These are phyloP conservation scores for Probosciger aterrimus DNA, from an alignment of 2,113 vertebrate genomes.

Conservation along the genomic window DNA sequence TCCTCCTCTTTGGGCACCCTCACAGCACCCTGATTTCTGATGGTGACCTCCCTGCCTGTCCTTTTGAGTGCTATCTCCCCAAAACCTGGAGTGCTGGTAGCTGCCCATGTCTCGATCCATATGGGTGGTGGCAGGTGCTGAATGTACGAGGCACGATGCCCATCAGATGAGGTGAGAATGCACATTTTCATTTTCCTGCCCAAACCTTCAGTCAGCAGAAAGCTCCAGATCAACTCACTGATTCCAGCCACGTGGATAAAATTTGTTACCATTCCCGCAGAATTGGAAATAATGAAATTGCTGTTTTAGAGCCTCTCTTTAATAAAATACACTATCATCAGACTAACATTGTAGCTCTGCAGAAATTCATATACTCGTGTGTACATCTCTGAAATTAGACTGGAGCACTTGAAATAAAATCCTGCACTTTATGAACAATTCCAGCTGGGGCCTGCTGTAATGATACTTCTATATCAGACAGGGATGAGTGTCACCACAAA, in stretches of 20 bases:
- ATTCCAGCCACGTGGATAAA: background rate
- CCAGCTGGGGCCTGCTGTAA: background rate
- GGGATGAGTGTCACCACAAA: background rate
- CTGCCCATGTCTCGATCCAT: rapidly evolving
- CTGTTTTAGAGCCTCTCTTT: background rate
- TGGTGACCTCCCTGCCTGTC: background rate
- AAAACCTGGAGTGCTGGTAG: background rate
- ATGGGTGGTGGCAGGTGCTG: background rate
- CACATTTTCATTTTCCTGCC: background rate
- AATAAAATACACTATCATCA: background rate
- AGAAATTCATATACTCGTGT: background rate
- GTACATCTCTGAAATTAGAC: slow-evolving; percentile 35
- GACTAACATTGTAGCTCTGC: background rate
- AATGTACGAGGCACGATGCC: rapidly evolving
- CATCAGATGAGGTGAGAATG: background rate
- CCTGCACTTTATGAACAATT: background rate
- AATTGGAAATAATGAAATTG: slow-evolving; percentile 1
- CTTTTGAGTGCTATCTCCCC: background rate
- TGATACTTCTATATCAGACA: background rate
- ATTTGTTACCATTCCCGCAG: background rate
- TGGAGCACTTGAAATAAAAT: slow-evolving; percentile 27
- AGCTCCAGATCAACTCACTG: background rate
- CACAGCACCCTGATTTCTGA: background rate
- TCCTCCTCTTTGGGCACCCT: background rate
- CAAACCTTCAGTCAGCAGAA: background rate